Percentiles rank a stretch among this genome's conserved stretches.
These are phyloP conservation scores for Lamellibrachia luymesi DNA, from an alignment of 1,140 invertebrate species.

Conservation along the genomic window DNA sequence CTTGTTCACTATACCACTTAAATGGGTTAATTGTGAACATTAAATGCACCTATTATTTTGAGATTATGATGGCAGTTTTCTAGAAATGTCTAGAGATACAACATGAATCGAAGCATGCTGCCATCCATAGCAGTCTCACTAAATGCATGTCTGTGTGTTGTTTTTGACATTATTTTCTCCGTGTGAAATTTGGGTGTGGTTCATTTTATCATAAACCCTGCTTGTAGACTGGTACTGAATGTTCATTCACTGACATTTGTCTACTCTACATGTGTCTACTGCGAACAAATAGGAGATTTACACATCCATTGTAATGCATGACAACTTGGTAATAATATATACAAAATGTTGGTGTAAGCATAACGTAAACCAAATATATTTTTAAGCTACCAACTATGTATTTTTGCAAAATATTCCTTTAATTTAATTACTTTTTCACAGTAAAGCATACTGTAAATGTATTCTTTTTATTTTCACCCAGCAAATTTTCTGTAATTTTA, in stretches of 20 bases:
- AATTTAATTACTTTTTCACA: too few species aligned
- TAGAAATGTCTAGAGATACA: conserved; percentile 2
- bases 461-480: too few species aligned
- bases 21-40: neutral
- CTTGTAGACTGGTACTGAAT: neutral
- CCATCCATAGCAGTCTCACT: neutral
- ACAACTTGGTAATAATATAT: neutral
- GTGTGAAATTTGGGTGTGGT: neutral
- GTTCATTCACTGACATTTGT: neutral
- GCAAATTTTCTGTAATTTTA: too few species aligned
- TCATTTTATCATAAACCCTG: neutral
- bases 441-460: too few species aligned
- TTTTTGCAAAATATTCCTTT: too few species aligned
- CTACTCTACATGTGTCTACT: neutral
- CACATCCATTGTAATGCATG: neutral
- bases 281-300: neutral
- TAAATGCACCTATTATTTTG: neutral
- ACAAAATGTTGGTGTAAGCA: neutral
- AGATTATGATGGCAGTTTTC: neutral
- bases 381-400: too few species aligned
- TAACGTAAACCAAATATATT: too few species aligned
- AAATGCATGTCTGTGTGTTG: neutral
- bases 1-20: neutral
- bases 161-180: neutral
- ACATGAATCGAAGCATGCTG: neutral